phyloP scores from a whole-genome alignment of 1,140 invertebrate genomes.

The Heterodera schachtii region DNA sequence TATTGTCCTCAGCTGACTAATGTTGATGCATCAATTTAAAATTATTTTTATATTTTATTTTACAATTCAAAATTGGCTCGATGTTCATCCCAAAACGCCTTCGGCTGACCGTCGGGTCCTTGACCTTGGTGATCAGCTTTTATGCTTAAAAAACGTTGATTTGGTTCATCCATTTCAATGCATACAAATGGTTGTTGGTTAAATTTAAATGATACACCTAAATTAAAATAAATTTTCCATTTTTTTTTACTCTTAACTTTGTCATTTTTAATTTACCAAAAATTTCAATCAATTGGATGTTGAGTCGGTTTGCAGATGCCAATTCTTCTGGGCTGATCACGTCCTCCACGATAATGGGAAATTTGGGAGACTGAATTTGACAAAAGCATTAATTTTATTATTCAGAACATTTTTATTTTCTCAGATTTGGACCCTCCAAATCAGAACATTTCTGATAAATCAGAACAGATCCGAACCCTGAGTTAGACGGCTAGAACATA shows the following conservation, averaged over 20 bases:
- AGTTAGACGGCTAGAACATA: no score
- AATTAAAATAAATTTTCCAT: neutral
- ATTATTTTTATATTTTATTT: no score
- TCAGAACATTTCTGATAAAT: no score
- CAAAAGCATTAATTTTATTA: no score
- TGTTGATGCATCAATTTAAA: no score
- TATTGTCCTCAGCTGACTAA: no score
- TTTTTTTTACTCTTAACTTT: no score
- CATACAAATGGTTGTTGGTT: conserved; percentile 24
- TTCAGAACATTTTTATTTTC: no score
- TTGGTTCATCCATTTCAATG: conserved; percentile 27
- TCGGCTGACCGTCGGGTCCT: neutral
- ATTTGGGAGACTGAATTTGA: conserved; percentile 16
- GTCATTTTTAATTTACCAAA: neutral
- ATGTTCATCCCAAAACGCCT: conserved; percentile 15
- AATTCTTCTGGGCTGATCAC: neutral
- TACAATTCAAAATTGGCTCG: conserved; percentile 28
- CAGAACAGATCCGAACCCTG: no score
- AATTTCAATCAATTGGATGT: conserved; percentile 27
- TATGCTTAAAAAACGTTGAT: conserved; percentile 25
- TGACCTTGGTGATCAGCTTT: conserved; percentile 8
- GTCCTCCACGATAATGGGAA: conserved; percentile 15
- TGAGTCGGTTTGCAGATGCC: conserved; percentile 3
- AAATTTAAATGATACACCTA: neutral
- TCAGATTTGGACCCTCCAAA: no score